Evolutionary conservation across 2,113 vertebrate species (phyloP), one percentile per base, ranked within the genome.

Genomic region (Phyllostomus hastatus): DNA sequence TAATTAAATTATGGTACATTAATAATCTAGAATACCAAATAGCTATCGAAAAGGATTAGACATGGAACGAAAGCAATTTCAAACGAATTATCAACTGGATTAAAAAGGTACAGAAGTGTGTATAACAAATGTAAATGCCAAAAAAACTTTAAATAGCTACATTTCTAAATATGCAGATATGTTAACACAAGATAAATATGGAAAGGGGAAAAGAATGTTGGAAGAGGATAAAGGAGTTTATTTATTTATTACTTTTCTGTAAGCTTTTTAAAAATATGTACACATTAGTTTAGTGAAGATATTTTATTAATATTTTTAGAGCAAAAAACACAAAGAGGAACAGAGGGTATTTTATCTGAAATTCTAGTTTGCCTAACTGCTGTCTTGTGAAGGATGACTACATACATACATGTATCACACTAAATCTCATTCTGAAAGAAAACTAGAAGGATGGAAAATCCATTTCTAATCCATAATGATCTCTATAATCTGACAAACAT

Each of bases 261-360:
- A 88, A 59, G 24, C 12, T 91, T 91, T 83, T 7, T 22, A n/a
- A 95, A 24, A 82, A 79, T 43, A n/a, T 24, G 12, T 64, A n/a
- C 46, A 31, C 33, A 22, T 57, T 33, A 52, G 19, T 94, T 73
- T 31, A 93, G 52, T 57, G 10, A 78, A 83, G 15, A 67, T 79
- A 64, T 80, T 93, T 67, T 90, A 35, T 43, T 84, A 59, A 17
- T 41, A 83, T 78, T 76, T 90, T 95, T 84, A 90, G 48, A 73
- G 3, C 20, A 38, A 89, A 92, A 38, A 80, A 94, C 3, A 78
- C 14, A 91, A 72, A 76, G 28, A 94, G 31, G 15, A 64, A 91
- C 15, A 38, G 6, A 70, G 0, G 24, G 16, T 7, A 2, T 41
- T 88, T 46, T 79, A 91, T 82, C 28, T 94, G 67, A 72, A 88